Evolutionary conservation across 2,113 vertebrate species (phyloP).

Genomic region (Seriola aureovittata): DNA sequence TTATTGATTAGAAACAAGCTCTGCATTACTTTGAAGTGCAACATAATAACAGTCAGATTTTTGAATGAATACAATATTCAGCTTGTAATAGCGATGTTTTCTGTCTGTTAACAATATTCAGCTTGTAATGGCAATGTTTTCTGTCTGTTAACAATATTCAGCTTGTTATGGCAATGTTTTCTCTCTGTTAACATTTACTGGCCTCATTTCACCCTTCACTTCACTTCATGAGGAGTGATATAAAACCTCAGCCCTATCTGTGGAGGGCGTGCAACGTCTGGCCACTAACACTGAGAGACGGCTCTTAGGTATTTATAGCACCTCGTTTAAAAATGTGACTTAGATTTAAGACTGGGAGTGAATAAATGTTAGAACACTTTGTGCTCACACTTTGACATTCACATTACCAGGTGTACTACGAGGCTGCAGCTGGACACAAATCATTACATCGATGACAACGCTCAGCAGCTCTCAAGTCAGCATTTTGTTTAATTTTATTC

Average conservation of each 20-base stretch:
- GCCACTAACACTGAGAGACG: conserved; percentile 1
- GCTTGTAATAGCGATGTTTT: background rate
- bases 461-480: background rate
- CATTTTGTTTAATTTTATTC: background rate
- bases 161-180: background rate
- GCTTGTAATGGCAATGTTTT: background rate
- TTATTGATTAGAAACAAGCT: too few species aligned
- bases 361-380: background rate
- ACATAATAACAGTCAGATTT: background rate
- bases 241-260: background rate
- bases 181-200: conserved; percentile 17
- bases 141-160: background rate
- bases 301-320: conserved; percentile 33
- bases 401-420: background rate
- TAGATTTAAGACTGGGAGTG: background rate
- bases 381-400: background rate
- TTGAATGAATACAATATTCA: background rate
- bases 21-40: too few species aligned
- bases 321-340: conserved; percentile 28
- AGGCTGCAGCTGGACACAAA: background rate
- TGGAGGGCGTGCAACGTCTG: conserved; percentile 20
- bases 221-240: conserved; percentile 3
- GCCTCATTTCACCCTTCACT: conserved; percentile 37
- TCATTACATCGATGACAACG: too few species aligned
- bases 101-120: background rate